Percentiles rank a stretch among this genome's conserved stretches.
Evolutionary conservation across 2,797 vertebrate genomes (phyloP).

Genomic region (Cottoperca gobio): DNA sequence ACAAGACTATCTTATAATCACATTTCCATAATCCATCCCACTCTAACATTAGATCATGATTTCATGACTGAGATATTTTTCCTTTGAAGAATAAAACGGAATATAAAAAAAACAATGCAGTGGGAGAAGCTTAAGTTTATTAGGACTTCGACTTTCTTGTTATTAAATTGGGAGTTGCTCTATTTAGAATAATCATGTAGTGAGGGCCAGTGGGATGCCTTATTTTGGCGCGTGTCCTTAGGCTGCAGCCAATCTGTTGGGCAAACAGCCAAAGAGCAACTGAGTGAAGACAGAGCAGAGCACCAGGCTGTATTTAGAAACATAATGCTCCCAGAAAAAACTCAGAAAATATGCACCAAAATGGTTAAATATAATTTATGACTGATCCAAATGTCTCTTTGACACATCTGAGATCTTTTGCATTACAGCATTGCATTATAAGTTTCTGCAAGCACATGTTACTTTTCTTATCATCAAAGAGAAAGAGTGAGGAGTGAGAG

Average conservation of each 20-base stretch:
- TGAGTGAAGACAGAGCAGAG: constrained; percentile 14
- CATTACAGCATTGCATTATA: constrained; percentile 32
- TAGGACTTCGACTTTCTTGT: constrained; percentile 8
- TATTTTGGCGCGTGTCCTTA: constrained; percentile 42
- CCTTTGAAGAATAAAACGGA: background rate
- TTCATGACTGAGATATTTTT: background rate
- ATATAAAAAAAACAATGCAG: background rate
- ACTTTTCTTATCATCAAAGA: constrained; percentile 73
- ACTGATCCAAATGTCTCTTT: constrained; percentile 13
- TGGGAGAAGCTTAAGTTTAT: background rate
- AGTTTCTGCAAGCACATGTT: constrained; percentile 27
- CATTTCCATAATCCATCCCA: background rate
- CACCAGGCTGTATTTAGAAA: constrained; percentile 6
- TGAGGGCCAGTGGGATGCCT: constrained; percentile 21
- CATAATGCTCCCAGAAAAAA: background rate
- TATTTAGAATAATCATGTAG: constrained; percentile 45
- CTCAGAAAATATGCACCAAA: background rate
- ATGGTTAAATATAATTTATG: background rate
- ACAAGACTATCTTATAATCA: background rate
- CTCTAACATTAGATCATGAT: background rate
- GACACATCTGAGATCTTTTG: constrained; percentile 11
- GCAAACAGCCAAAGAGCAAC: constrained; percentile 36
- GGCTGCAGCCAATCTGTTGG: constrained; percentile 56
- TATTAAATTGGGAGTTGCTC: constrained; percentile 38
- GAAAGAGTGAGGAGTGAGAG: constrained; percentile 18